These are phyloP conservation scores for Erebia ligea DNA, from an alignment of 2,888 invertebrate species.

Conservation along the genomic window DNA sequence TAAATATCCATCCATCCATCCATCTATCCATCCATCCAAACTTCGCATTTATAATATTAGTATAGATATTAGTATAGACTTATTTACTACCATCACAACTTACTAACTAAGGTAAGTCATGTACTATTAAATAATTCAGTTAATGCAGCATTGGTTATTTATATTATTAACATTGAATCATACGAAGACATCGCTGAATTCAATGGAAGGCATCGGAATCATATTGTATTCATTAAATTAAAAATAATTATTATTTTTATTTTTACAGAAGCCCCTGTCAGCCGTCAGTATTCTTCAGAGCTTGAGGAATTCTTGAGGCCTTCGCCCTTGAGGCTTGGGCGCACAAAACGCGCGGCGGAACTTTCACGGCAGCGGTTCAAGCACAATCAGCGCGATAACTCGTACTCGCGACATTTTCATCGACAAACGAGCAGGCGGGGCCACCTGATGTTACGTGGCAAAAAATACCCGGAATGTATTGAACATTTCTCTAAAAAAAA, in stretches of 20 bases:
- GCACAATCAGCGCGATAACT: no score
- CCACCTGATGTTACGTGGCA: no score
- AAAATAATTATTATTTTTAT: slow-evolving; percentile 21
- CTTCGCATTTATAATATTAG: no score
- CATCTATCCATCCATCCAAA: no score
- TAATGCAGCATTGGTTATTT: slow-evolving; percentile 17
- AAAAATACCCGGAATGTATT: no score
- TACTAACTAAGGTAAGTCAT: slow-evolving; percentile 7
- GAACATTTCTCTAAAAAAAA: no score
- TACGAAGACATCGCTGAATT: slow-evolving; percentile 14
- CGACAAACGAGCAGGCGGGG: no score
- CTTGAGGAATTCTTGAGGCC: slow-evolving; percentile 1
- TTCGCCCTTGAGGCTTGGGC: neutral
- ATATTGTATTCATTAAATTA: slow-evolving; percentile 21
- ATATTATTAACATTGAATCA: slow-evolving; percentile 23
- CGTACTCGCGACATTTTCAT: no score
- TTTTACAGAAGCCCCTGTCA: slow-evolving; percentile 14
- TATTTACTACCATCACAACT: slow-evolving; percentile 11
- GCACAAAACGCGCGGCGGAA: neutral
- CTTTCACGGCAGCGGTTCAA: no score
- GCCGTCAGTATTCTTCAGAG: neutral
- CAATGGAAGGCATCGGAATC: slow-evolving; percentile 9
- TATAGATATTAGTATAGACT: neutral
- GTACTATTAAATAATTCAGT: slow-evolving; percentile 22
- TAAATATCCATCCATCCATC: no score